Conservation (phyloP, 2,888 invertebrate genomes). For the Iphiclides podalirius region DNA sequence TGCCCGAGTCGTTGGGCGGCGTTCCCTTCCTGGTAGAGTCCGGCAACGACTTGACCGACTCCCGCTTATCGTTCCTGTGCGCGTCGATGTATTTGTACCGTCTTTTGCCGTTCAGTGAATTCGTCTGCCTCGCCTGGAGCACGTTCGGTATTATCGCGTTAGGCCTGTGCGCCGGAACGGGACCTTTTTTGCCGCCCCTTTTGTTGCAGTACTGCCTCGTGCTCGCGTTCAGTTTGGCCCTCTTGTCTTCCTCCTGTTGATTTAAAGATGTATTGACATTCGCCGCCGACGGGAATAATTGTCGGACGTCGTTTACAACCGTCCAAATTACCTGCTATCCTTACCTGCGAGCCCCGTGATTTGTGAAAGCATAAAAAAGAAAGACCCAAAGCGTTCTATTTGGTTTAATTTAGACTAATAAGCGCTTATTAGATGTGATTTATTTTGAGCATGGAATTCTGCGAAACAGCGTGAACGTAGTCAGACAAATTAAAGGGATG, state of each 20-base stretch:
- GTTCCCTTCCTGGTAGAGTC: conserved; percentile 46
- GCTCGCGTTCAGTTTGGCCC: conserved; percentile 33
- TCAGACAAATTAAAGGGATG: not conserved
- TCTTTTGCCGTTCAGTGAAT: not conserved
- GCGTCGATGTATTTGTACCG: not conserved
- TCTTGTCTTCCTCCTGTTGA: conserved; percentile 41
- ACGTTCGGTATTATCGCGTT: conserved; percentile 46
- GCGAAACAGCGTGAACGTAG: not conserved
- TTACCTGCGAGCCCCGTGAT: conserved; percentile 9
- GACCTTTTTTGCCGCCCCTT: conserved; percentile 40
- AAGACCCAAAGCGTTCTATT: not conserved
- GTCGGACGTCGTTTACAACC: not conserved
- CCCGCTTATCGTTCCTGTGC: conserved; percentile 1
- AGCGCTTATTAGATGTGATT: not conserved
- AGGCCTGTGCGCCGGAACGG: conserved; percentile 48
- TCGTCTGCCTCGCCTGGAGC: conserved; percentile 36
- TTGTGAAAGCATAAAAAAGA: not conserved
- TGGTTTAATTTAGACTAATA: not conserved
- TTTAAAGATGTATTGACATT: conserved; percentile 1
- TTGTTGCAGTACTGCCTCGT: conserved; percentile 46
- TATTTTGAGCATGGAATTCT: not conserved
- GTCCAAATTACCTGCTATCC: conserved; percentile 16
- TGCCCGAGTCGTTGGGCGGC: conserved; percentile 26
- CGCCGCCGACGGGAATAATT: not conserved
- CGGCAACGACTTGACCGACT: conserved; percentile 37